Evolutionary conservation across 2,113 vertebrate genomes (phyloP).

Genomic region (Triplophysa dalaica): DNA sequence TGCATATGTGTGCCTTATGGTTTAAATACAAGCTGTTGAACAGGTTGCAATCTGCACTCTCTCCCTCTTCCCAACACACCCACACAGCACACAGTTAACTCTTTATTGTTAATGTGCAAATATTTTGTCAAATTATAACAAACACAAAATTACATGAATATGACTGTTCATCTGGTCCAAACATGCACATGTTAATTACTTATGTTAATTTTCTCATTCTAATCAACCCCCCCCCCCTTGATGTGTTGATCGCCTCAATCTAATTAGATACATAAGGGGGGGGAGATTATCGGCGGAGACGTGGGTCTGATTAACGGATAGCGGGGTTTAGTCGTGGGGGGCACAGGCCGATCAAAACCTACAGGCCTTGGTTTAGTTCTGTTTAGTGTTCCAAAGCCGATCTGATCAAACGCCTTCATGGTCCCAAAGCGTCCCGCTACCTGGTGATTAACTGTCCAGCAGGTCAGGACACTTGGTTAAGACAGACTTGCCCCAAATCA

Average conservation of each 20-base stretch:
- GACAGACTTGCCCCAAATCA: constrained; percentile 23
- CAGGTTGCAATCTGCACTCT: constrained; percentile 40
- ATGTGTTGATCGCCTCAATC: constrained; percentile 72
- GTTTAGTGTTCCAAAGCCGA: constrained; percentile 64
- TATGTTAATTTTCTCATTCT: constrained; percentile 10
- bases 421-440: constrained; percentile 74
- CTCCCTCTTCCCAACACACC: background rate
- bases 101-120: no score
- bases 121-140: no score
- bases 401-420: constrained; percentile 61
- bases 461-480: constrained; percentile 9
- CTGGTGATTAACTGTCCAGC: constrained; percentile 71
- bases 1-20: constrained; percentile 72
- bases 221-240: constrained; percentile 32
- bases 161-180: no score
- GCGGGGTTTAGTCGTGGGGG: constrained; percentile 69
- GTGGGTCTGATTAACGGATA: constrained; percentile 72
- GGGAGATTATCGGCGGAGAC: constrained; percentile 62
- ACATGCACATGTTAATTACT: background rate
- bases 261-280: constrained; percentile 73
- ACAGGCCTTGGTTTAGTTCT: constrained; percentile 66
- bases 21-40: constrained; percentile 20
- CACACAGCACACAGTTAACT: background rate
- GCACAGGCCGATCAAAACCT: constrained; percentile 65
- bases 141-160: no score